Evolutionary conservation across 2,113 vertebrate species (phyloP).

Genomic region (Orycteropus afer): DNA sequence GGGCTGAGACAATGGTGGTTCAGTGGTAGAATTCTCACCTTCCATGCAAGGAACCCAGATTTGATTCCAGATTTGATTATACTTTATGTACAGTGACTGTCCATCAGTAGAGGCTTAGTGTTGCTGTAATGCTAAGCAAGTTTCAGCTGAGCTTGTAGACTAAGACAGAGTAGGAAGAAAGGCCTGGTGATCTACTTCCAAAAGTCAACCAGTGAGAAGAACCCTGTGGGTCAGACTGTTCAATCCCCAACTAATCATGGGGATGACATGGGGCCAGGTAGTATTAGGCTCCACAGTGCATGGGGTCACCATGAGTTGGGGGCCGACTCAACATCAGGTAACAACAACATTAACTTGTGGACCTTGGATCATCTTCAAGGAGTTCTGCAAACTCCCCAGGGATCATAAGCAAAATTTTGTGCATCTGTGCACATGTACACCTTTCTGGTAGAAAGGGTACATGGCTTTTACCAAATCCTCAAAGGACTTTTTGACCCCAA

Average conservation of each 20-base stretch:
- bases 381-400: not conserved
- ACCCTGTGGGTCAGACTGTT: not conserved
- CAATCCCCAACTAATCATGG: not conserved
- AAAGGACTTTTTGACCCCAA: not conserved
- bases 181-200: no score
- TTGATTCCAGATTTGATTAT: not conserved
- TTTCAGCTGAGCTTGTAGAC: not conserved
- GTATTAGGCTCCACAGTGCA: not conserved
- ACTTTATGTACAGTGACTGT: not conserved
- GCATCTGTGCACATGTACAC: not conserved
- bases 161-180: no score
- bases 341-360: not conserved
- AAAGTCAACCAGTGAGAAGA: not conserved
- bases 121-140: not conserved
- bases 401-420: not conserved
- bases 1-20: not conserved
- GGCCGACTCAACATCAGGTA: not conserved
- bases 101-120: not conserved
- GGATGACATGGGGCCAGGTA: not conserved
- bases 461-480: not conserved
- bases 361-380: not conserved
- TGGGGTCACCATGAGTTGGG: not conserved
- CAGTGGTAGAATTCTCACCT: not conserved
- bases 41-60: not conserved
- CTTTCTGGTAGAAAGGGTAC: not conserved